Base-by-base conservation (phyloP, 1,140 invertebrate genomes). In the Zaprionus vittiger region DNA sequence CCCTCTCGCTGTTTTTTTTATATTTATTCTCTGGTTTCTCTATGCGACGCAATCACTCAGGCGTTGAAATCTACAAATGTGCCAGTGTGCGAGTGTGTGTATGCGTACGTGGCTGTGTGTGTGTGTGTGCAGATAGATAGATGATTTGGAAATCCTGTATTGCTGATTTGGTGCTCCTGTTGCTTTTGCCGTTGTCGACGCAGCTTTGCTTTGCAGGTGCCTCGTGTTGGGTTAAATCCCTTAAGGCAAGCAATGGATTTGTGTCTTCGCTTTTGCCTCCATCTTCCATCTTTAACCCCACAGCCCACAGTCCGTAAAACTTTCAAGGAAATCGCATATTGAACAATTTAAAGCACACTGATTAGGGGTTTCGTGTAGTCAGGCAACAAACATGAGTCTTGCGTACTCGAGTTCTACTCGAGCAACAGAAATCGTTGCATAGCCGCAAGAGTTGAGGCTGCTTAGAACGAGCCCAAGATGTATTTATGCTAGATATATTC, bases 71-170 rank as follows among this genome's bases (percentile, higher is more conserved):
- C 76, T 81, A 61, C 76, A 79, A 71, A 73, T 89, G 81, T 81
- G 64, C 67, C 68, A 63, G 59, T 34, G 47, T 31, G n/a, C 44
- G 38, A 62, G 67, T 72, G 64, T 22, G 24, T 34, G 15, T 31
- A 15, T 52, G 44, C 34, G 17, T 47, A 14, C 11, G 52, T 64
- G 60, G 17, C 60, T 49, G 41, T 65, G 64, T 68, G 62, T 64
- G 63, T 72, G 49, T 70, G 65, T 71, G 55, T 60, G 57, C 31
- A 68, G 59, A 75, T 69, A 68, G 59, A 75, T 69, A 81, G 81
- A 85, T 85, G 85, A 89, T 89, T 89, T 89, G 79, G 80, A 90
- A 89, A 89, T 90, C 85, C 81, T 89, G 84, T 89, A 90, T 87
- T 87, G 84, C 83, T 89, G 83, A 87, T 87, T 87, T 87, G 80